These are phyloP conservation scores for Centruroides sculpturatus DNA, from an alignment of 1,140 invertebrate species.

Conservation along the genomic window DNA sequence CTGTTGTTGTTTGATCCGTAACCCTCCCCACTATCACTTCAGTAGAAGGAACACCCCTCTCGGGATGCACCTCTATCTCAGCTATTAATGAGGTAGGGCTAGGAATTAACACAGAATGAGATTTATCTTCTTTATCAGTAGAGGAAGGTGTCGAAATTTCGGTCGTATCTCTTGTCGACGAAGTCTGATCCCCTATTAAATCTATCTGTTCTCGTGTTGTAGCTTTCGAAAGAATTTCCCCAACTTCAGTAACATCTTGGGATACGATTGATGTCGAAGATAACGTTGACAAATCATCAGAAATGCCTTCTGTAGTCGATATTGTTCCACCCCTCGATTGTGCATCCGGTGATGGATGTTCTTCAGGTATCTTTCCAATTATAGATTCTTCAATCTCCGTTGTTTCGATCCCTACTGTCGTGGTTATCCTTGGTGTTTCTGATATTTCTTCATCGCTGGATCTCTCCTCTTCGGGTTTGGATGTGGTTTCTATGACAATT, in stretches of 20 bases:
- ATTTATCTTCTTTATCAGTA: not conserved
- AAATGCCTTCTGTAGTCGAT: slow-evolving; percentile 1
- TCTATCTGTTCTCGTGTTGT: too few relatives aligned
- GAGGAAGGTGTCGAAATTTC: not conserved
- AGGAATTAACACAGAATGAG: not conserved
- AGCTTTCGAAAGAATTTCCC: not conserved
- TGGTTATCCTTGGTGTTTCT: slow-evolving; percentile 10
- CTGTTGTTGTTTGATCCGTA: too few relatives aligned
- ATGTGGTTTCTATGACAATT: slow-evolving; percentile 1
- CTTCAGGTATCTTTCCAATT: not conserved
- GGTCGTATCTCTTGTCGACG: slow-evolving; percentile 1
- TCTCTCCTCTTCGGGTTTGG: slow-evolving; percentile 4
- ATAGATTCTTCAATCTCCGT: too few relatives aligned
- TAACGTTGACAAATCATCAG: slow-evolving; percentile 6
- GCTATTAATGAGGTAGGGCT: too few relatives aligned
- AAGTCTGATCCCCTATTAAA: too few relatives aligned
- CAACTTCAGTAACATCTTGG: slow-evolving; percentile 5
- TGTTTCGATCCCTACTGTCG: not conserved
- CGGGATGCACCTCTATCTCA: too few relatives aligned
- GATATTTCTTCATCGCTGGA: slow-evolving; percentile 3
- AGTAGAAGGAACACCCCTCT: too few relatives aligned
- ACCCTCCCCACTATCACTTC: too few relatives aligned
- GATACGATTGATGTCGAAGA: slow-evolving; percentile 3
- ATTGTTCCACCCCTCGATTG: not conserved
- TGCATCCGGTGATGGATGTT: not conserved